Conservation (phyloP, 2,113 vertebrate genomes). For the Columbina picui region DNA sequence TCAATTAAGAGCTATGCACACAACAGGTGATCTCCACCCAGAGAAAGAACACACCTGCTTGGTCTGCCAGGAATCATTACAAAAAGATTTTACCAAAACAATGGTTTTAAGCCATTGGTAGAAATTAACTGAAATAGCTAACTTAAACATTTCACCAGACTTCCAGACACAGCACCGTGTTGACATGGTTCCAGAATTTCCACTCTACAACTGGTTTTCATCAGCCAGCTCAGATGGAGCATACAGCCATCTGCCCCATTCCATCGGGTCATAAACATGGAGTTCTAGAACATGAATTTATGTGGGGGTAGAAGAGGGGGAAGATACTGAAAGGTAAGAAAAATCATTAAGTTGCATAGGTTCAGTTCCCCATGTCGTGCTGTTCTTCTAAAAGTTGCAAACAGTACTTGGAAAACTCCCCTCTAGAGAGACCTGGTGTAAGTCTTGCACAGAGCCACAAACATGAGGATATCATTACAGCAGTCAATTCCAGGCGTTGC, state of each 20-base stretch:
- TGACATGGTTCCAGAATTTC: background rate
- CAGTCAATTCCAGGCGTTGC: background rate
- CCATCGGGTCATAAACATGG: fast-evolving
- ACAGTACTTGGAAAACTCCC: background rate
- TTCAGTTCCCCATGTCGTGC: background rate
- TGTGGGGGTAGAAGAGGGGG: background rate
- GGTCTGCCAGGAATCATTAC: background rate
- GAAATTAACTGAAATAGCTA: background rate
- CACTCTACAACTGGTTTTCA: background rate
- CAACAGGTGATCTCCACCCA: background rate
- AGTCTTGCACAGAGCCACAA: background rate
- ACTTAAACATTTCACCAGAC: background rate
- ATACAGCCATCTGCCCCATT: background rate
- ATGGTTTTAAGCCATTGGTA: background rate
- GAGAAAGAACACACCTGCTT: background rate
- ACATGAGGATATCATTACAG: background rate
- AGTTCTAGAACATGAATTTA: background rate
- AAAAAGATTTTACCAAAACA: background rate
- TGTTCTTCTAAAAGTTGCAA: background rate
- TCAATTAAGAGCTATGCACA: background rate
- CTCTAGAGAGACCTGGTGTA: background rate
- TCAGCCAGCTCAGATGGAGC: background rate
- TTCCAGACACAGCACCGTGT: background rate
- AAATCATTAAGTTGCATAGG: background rate
- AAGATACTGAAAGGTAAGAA: background rate